phyloP scores from a whole-genome alignment of 2,888 invertebrate genomes.

The Dicyrtoma fusca region DNA sequence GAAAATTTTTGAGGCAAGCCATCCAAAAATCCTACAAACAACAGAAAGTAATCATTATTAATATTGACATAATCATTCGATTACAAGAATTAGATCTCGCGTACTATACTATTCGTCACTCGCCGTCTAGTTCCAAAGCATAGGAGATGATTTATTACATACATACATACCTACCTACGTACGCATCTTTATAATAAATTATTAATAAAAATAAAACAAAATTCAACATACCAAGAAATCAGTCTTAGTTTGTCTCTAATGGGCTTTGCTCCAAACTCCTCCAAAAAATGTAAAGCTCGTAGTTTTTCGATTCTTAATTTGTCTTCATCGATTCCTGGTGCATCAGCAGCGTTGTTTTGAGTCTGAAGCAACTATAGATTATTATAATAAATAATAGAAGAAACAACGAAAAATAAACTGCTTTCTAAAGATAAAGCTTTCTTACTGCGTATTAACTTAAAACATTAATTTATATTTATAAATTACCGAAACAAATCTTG shows the following conservation, averaged over 20 bases:
- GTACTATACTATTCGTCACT: not conserved
- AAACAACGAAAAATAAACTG: not conserved
- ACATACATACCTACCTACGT: too few species aligned
- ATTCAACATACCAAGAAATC: constrained; percentile 7
- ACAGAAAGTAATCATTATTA: not conserved
- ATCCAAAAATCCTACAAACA: constrained; percentile 10
- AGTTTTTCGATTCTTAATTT: not conserved
- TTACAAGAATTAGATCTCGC: not conserved
- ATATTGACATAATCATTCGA: not conserved
- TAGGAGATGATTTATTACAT: not conserved
- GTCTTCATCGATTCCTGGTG: too few species aligned
- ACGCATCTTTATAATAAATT: too few species aligned
- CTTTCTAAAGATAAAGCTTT: not conserved
- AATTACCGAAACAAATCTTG: constrained; percentile 9
- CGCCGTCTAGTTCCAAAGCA: not conserved
- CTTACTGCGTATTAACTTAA: not conserved
- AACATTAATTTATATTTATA: not conserved
- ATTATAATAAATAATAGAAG: not conserved
- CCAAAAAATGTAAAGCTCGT: not conserved
- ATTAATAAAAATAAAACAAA: too few species aligned
- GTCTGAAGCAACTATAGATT: not conserved
- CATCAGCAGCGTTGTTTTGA: not conserved
- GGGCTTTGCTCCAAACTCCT: constrained; percentile 5
- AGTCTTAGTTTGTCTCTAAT: not conserved
- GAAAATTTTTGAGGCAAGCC: constrained; percentile 1